These are phyloP conservation scores for Dicranocentrus wangi DNA, from an alignment of 2,888 invertebrate genomes.

Conservation along the genomic window DNA sequence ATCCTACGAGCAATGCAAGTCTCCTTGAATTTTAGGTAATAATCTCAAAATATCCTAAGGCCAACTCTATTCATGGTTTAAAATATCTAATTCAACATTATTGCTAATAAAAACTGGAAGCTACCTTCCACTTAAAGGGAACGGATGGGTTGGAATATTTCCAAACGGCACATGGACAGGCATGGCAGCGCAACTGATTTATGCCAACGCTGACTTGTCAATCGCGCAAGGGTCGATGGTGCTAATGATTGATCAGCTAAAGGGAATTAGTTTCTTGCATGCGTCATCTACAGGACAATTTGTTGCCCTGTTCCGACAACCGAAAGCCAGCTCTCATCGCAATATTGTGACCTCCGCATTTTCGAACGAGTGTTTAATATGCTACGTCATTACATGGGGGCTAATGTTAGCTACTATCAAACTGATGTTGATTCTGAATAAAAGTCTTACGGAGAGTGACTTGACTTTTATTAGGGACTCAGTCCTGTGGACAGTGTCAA, in stretches of 20 bases:
- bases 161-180: constrained; percentile 56
- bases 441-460: neutral
- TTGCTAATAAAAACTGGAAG: too few species aligned
- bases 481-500: constrained; percentile 1
- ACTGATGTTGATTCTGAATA: neutral
- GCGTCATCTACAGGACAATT: constrained; percentile 30
- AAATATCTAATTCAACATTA: too few species aligned
- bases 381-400: constrained; percentile 30
- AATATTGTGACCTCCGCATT: constrained; percentile 39
- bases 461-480: neutral
- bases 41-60: too few species aligned
- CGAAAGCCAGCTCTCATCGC: neutral
- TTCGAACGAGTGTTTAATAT: constrained; percentile 22
- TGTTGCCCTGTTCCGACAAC: constrained; percentile 59
- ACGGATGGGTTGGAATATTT: constrained; percentile 45
- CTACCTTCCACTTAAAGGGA: constrained; percentile 41
- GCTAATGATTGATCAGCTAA: constrained; percentile 40
- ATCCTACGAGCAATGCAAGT: constrained; percentile 40
- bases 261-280: constrained; percentile 53
- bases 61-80: too few species aligned
- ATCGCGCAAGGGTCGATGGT: constrained; percentile 51
- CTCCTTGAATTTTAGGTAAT: constrained; percentile 50
- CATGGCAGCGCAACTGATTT: constrained; percentile 42
- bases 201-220: constrained; percentile 44
- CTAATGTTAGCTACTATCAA: neutral